These are phyloP conservation scores for Apis florea DNA, from an alignment of 1,140 invertebrate genomes.

Conservation along the genomic window DNA sequence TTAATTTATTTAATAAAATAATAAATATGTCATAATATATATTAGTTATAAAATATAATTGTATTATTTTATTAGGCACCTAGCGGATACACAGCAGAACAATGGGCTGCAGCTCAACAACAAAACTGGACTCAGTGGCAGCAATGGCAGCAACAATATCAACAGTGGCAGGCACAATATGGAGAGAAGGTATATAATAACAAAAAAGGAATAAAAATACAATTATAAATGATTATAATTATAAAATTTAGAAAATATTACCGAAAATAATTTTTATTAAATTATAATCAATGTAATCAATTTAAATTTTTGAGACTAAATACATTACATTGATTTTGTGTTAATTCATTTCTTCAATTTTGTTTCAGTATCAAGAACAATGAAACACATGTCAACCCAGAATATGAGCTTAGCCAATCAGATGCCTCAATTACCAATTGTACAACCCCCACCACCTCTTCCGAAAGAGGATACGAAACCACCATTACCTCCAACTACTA, in stretches of 20 bases:
- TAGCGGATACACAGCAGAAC: constrained; percentile 85
- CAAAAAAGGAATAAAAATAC: neutral
- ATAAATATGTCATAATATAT: neutral
- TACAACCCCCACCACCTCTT: constrained; percentile 74
- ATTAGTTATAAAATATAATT: neutral
- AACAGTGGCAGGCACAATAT: constrained; percentile 91
- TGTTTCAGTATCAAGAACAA: constrained; percentile 83
- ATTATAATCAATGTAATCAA: too few species aligned
- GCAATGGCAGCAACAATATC: constrained; percentile 91
- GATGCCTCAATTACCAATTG: constrained; percentile 71
- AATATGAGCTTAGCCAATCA: constrained; percentile 70
- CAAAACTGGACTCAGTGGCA: constrained; percentile 92
- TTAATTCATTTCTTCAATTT: constrained; percentile 55
- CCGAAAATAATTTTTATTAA: too few species aligned
- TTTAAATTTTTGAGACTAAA: too few species aligned
- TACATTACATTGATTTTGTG: neutral
- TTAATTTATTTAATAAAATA: neutral
- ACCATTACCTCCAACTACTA: constrained; percentile 73
- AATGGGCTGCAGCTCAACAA: constrained; percentile 86
- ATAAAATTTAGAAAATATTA: neutral
- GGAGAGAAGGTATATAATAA: constrained; percentile 85
- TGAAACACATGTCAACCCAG: constrained; percentile 80
- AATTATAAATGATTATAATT: neutral
- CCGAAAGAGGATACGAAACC: constrained; percentile 76
- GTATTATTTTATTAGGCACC: constrained; percentile 74